phyloP scores from a whole-genome alignment of 1,140 invertebrate species.

The Mactra quadrangularis region DNA sequence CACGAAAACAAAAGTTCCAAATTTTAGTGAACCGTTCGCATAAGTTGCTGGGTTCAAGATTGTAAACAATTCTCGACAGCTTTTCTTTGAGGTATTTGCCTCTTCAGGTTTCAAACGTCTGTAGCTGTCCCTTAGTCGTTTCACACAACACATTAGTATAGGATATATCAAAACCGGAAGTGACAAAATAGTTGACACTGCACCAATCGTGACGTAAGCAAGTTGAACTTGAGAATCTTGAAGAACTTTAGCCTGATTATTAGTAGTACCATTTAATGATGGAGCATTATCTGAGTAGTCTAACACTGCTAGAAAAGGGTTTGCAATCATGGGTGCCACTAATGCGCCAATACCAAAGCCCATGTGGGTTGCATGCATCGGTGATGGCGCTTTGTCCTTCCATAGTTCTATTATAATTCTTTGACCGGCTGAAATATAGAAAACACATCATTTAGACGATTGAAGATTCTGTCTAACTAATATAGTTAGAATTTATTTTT shows the following conservation, averaged over 20 bases:
- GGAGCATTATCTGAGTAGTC: too few relatives aligned
- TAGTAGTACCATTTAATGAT: not conserved
- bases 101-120: not conserved
- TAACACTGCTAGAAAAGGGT: constrained; percentile 66
- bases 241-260: constrained; percentile 11
- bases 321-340: constrained; percentile 68
- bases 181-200: constrained; percentile 46
- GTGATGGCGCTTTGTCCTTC: constrained; percentile 64
- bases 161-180: constrained; percentile 65
- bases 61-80: constrained; percentile 6
- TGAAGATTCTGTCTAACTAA: too few relatives aligned
- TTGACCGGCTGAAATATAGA: constrained; percentile 68
- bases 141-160: not conserved
- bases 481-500: too few relatives aligned
- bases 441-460: too few relatives aligned
- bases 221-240: constrained; percentile 64
- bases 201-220: constrained; percentile 62
- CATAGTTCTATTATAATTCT: constrained; percentile 69
- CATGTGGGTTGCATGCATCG: constrained; percentile 68
- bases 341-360: constrained; percentile 74
- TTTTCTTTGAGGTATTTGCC: constrained; percentile 43
- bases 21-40: constrained; percentile 57
- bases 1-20: constrained; percentile 62
- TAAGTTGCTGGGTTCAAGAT: constrained; percentile 64
- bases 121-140: not conserved